A percentile compares a stretch with the other conserved stretches of the same genome.
These are phyloP conservation scores for Trachelus troglodyta DNA, from an alignment of 2,888 invertebrate genomes.

Conservation along the genomic window DNA sequence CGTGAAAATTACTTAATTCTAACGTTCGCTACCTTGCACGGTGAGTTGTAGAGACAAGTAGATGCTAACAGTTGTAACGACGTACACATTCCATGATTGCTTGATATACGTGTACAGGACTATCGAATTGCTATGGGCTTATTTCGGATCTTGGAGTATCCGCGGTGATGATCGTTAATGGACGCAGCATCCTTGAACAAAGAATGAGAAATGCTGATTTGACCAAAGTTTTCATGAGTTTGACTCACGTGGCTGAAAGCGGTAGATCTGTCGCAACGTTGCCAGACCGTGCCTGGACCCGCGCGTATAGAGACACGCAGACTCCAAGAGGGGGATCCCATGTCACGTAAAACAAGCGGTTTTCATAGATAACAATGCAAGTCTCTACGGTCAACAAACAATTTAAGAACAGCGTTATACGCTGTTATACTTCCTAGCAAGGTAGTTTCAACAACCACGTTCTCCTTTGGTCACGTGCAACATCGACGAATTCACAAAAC, in stretches of 20 bases:
- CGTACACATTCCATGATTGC: background rate
- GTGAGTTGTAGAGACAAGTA: background rate
- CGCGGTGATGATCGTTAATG: background rate
- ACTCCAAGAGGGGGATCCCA: background rate
- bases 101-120: background rate
- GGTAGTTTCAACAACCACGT: background rate
- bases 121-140: background rate
- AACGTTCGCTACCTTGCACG: background rate
- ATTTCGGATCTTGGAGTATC: background rate
- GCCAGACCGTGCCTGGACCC: constrained; percentile 29
- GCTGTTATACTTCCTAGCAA: background rate
- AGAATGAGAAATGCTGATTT: background rate
- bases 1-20: background rate
- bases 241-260: background rate
- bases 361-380: background rate
- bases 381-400: background rate
- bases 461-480: background rate
- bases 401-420: background rate
- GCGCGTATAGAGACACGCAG: background rate
- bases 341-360: background rate
- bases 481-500: background rate
- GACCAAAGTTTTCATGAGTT: background rate
- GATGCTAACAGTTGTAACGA: background rate
- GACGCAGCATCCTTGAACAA: background rate
- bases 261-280: constrained; percentile 39